Evolutionary conservation across 2,113 vertebrate genomes (phyloP).

Genomic region (Heterotilapia buettikoferi): DNA sequence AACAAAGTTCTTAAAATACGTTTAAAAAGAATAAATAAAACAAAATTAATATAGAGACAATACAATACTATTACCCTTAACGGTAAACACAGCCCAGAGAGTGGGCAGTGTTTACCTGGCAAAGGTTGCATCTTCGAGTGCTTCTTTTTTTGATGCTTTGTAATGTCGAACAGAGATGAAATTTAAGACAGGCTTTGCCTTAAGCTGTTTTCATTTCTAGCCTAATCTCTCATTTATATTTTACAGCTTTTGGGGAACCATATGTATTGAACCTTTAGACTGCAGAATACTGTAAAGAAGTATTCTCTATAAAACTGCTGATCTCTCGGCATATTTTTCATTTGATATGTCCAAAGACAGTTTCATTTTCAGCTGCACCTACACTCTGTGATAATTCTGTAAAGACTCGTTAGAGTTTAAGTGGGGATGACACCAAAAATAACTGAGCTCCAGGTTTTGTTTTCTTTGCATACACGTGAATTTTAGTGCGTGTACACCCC

Average conservation of each 20-base stretch:
- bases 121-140: accelerated
- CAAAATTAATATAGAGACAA: neutral
- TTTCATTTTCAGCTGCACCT: neutral
- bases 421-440: neutral
- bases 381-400: neutral
- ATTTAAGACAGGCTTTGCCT: neutral
- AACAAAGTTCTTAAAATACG: neutral
- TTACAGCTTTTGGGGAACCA: neutral
- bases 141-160: neutral
- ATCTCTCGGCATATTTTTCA: neutral
- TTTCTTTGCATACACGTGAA: neutral
- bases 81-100: neutral
- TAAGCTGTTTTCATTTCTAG: neutral
- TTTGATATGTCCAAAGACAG: neutral
- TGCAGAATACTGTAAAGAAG: neutral
- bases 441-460: neutral
- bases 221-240: neutral
- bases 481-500: neutral
- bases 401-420: neutral
- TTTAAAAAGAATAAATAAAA: neutral
- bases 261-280: neutral
- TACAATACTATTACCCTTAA: neutral
- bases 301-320: neutral
- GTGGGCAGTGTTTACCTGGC: neutral
- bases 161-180: neutral